Base-by-base conservation (phyloP, 2,888 invertebrate species). In the Hirudinaria manillensis region DNA sequence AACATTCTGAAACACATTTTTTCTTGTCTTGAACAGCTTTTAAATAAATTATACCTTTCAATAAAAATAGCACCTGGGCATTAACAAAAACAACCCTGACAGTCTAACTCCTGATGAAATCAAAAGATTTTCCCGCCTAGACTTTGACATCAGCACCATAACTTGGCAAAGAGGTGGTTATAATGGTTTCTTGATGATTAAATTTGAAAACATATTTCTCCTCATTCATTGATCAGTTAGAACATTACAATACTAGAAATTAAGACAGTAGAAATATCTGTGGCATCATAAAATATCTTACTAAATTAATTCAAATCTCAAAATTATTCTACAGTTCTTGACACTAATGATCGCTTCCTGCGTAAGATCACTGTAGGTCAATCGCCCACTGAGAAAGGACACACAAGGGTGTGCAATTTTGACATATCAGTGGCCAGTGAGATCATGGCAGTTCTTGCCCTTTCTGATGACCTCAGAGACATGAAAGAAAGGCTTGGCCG, bases 371-470 rank as follows among this genome's bases (percentile, higher is more conserved):
- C 94, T 0, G 89, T 99, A 80, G 99, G 98, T 0, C 91, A 95
- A 84, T 92, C 93, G 0, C 89, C 92, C 3, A 92, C 93, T 0
- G 98, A 98, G 85, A 95, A 96, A 84, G 93, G 93, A 0, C 88
- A 90, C 79, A 89, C 90, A 0, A 89, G 97, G 66, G 89, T 91
- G 78, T 92, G 94, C 0, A 89, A 91, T 73, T 99, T 94, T 86
- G 91, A 93, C 81, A 99, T 99, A 82, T 90, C 94, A 0, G 99
- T 99, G 6, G 95, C 95, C 4, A 96, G 96, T 81, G 98, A 99
- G 88, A 92, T 99, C 79, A 99, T 99, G 99, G 98, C 99, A 0
- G 92, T 99, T 79, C 87, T 99, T 70, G 96, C 99, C 0, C 87
- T 99, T 34, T 91, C 96, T 1, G 92, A 89, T 21, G 89, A 90